Base-by-base conservation (phyloP, 2,888 invertebrate genomes). In the Rhaphigaster nebulosa region DNA sequence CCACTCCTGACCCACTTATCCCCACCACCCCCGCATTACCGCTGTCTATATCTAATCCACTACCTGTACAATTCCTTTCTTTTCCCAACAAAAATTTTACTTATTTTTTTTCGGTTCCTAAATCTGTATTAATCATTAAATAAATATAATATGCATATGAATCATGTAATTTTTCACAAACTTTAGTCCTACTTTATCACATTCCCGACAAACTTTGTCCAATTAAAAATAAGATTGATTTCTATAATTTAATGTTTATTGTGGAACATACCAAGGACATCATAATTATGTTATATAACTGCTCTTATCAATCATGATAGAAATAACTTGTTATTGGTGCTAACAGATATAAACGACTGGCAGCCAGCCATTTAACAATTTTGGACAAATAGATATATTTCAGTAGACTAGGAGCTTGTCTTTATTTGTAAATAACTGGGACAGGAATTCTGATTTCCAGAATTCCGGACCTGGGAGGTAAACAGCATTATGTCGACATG, bases 1-100 rank as follows among this genome's bases (percentile, higher is more conserved):
- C 87, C 90, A 54, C 87, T 10, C 70, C 84, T 88, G 88, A 88
- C 88, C 88, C 88, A 88, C 88, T 88, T 88, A 50, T 26, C 89
- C 45, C 89, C 88, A 26, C 92, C 90, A 38, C 90, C 90, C 45
- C 54, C 45, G 84, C 80, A n/a, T 18, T n/a, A 50, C 84, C 84
- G 45, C 70, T 38, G 34, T 76, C 70, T 76, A 38, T 76, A 18
- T 70, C 38, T 38, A 76, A 76, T 18, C 38, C 70, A 8, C 34
- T 38, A 76, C 70, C 23, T 38, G 6, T 38, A 76, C 70, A 38
- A 23, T 23, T n/a, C n/a, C 60, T 56, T 6, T 29, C 65, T 65
- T 65, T 76, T 76, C 70, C 38, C 70, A 38, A 76, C 70, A 34
- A n/a, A n/a, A n/a, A 76, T 29, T 13, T 29, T 23, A 8, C 23